A percentile compares a stretch with the other conserved stretches of the same genome.
phyloP scores from a whole-genome alignment of 2,797 vertebrate genomes.

The Tiaroga cobitis region DNA sequence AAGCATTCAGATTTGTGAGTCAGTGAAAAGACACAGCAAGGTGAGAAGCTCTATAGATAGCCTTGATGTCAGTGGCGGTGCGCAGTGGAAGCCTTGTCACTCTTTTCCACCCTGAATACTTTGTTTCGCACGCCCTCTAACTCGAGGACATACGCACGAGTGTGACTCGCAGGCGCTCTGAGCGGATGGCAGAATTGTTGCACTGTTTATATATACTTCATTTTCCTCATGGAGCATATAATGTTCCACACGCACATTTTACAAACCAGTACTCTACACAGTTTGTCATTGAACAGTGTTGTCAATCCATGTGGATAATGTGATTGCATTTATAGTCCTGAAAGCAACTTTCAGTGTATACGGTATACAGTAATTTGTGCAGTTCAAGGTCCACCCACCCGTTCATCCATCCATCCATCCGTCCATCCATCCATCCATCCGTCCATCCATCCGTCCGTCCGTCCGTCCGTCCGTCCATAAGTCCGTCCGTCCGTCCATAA shows the following conservation, averaged over 20 bases:
- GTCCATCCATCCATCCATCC: too few species aligned
- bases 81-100: not conserved
- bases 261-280: not conserved
- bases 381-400: too few species aligned
- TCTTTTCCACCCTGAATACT: not conserved
- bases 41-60: not conserved
- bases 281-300: not conserved
- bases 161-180: not conserved
- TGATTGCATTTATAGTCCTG: not conserved
- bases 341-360: not conserved
- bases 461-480: too few species aligned
- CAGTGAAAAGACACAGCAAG: not conserved
- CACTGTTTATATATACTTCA: not conserved
- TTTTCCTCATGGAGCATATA: not conserved
- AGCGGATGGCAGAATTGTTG: not conserved
- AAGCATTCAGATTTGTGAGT: not conserved
- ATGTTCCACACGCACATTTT: not conserved
- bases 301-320: not conserved
- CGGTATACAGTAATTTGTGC: too few species aligned
- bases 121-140: not conserved
- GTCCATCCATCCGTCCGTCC: too few species aligned
- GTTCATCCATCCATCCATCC: too few species aligned
- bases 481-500: too few species aligned
- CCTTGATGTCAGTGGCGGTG: not conserved
- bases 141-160: not conserved